These are phyloP conservation scores for Climacteris rufus DNA, from an alignment of 2,113 vertebrate species.

Conservation along the genomic window DNA sequence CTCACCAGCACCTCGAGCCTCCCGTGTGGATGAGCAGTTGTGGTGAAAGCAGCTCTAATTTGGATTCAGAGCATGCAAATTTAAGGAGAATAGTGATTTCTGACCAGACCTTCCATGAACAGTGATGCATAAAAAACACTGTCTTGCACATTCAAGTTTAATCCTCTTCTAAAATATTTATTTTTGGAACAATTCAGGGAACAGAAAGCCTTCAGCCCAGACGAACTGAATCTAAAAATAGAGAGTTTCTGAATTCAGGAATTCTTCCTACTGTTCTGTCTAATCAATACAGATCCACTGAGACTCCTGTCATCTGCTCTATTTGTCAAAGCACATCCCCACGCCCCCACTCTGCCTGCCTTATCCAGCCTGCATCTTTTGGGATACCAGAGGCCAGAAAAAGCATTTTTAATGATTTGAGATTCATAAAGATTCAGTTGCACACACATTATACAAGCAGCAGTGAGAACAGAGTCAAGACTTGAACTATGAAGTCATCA, in stretches of 20 bases:
- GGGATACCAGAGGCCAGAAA: fast-evolving
- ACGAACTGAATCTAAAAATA: background rate
- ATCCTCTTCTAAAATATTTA: background rate
- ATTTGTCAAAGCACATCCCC: background rate
- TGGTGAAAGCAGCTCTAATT: background rate
- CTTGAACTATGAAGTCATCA: background rate
- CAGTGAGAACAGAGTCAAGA: background rate
- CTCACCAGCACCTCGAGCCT: background rate
- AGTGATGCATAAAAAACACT: background rate
- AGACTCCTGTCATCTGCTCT: background rate
- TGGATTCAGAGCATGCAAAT: background rate
- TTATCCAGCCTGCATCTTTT: background rate
- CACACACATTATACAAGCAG: background rate
- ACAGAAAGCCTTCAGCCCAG: background rate
- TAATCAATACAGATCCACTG: background rate
- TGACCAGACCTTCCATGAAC: background rate
- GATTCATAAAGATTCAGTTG: background rate
- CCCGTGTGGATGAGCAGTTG: background rate
- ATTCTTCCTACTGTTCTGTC: background rate
- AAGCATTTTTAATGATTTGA: fast-evolving
- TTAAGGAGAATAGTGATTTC: background rate
- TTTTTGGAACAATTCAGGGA: background rate
- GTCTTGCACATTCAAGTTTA: constrained; percentile 1
- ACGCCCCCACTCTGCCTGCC: fast-evolving
- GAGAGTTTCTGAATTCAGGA: background rate